These are phyloP conservation scores for Chironomus riparius DNA, from an alignment of 2,888 invertebrate genomes.

Conservation along the genomic window DNA sequence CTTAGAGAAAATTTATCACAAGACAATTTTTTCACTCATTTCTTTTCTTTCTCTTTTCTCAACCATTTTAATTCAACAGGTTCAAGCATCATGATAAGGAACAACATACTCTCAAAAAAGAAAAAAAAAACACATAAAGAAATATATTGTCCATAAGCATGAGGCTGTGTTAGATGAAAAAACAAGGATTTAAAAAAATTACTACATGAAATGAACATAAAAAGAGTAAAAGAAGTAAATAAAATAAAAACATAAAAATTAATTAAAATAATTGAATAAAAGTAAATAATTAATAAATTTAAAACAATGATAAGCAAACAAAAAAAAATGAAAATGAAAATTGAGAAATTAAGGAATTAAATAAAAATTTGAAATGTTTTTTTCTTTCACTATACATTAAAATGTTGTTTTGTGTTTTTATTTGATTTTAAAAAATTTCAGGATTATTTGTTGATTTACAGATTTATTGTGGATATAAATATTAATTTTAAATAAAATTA, in stretches of 20 bases:
- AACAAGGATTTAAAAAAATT: neutral
- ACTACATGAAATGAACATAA: neutral
- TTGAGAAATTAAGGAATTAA: conserved; percentile 7
- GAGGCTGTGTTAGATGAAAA: conserved; percentile 24
- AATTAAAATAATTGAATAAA: neutral
- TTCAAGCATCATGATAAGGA: conserved; percentile 19
- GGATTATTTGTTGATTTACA: neutral
- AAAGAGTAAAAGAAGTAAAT: neutral
- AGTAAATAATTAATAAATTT: neutral
- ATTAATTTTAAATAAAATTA: too few relatives aligned
- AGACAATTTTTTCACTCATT: too few relatives aligned
- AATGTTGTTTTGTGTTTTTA: neutral
- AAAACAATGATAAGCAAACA: conserved; percentile 24
- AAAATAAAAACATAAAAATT: conserved; percentile 10
- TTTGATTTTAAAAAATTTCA: neutral
- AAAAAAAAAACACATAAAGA: neutral
- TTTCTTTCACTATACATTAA: conserved; percentile 10
- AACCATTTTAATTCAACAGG: neutral
- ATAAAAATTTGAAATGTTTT: conserved; percentile 22
- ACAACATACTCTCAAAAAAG: conserved; percentile 19
- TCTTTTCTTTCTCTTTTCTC: neutral
- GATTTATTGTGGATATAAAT: neutral
- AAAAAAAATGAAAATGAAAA: neutral
- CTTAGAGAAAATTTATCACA: too few relatives aligned
- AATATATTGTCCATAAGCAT: conserved; percentile 25